These are phyloP conservation scores for Sipha flava DNA, from an alignment of 1,140 invertebrate genomes.

Conservation along the genomic window DNA sequence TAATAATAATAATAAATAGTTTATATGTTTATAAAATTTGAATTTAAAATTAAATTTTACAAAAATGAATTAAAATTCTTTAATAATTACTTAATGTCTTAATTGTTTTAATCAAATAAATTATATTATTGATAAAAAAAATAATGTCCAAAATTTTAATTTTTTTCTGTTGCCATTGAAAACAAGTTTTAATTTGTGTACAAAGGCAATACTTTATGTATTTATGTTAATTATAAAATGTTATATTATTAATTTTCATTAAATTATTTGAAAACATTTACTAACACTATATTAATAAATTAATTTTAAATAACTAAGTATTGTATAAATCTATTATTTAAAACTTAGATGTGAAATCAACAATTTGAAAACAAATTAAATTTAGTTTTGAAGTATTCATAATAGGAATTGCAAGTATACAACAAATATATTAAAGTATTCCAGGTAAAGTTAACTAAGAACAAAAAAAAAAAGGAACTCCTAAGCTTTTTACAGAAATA, in stretches of 20 bases:
- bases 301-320: neutral
- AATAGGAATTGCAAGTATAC: constrained; percentile 1
- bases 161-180: no score
- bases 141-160: no score
- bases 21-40: no score
- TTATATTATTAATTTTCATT: neutral
- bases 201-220: no score
- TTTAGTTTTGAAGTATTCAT: neutral
- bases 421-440: neutral
- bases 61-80: no score
- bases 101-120: no score
- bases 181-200: no score
- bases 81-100: no score
- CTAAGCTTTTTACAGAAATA: neutral
- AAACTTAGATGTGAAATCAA: constrained; percentile 3
- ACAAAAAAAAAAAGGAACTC: neutral
- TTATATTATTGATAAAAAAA: no score
- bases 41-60: no score
- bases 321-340: neutral
- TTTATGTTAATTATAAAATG: no score
- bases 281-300: neutral
- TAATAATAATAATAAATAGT: no score
- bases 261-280: neutral
- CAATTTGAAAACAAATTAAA: neutral
- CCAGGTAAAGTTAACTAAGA: constrained; percentile 1